Evolutionary conservation across 2,797 vertebrate genomes (phyloP).

Genomic region (Toxotes lorentzi): DNA sequence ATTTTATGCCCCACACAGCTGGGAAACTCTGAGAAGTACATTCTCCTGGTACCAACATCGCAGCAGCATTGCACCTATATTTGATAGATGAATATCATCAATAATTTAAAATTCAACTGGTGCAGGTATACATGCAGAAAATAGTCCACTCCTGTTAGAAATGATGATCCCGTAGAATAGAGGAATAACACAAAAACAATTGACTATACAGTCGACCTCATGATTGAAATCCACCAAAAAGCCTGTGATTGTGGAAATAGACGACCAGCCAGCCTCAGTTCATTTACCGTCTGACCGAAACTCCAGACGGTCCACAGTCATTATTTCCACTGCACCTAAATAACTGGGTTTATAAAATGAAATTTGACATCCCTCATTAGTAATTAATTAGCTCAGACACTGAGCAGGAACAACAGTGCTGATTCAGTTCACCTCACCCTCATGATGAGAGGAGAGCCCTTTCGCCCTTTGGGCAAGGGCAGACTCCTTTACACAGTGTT

Average conservation of each 20-base stretch:
- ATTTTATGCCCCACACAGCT: slow-evolving; percentile 19
- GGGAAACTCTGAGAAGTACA: slow-evolving; percentile 3
- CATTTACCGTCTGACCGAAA: slow-evolving; percentile 43
- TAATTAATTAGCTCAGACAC: slow-evolving; percentile 69
- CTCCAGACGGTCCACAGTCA: slow-evolving; percentile 23
- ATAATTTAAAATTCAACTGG: not conserved
- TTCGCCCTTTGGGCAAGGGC: slow-evolving; percentile 37
- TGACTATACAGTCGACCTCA: not conserved
- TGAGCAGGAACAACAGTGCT: slow-evolving; percentile 59
- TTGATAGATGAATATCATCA: slow-evolving; percentile 5
- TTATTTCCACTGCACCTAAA: slow-evolving; percentile 44
- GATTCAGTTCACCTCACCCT: slow-evolving; percentile 53
- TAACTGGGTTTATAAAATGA: slow-evolving; percentile 50
- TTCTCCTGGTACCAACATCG: slow-evolving; percentile 1
- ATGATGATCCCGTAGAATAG: not conserved
- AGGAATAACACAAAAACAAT: not conserved
- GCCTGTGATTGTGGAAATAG: slow-evolving; percentile 5
- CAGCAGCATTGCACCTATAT: not conserved
- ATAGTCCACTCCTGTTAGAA: not conserved
- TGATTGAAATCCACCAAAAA: not conserved
- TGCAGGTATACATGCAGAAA: not conserved
- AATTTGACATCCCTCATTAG: slow-evolving; percentile 72
- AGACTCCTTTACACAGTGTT: slow-evolving; percentile 30
- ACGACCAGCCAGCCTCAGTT: slow-evolving; percentile 10
- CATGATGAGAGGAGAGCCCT: slow-evolving; percentile 28